Evolutionary conservation across 2,797 vertebrate genomes (phyloP).

Genomic region (Syngnathus acus): DNA sequence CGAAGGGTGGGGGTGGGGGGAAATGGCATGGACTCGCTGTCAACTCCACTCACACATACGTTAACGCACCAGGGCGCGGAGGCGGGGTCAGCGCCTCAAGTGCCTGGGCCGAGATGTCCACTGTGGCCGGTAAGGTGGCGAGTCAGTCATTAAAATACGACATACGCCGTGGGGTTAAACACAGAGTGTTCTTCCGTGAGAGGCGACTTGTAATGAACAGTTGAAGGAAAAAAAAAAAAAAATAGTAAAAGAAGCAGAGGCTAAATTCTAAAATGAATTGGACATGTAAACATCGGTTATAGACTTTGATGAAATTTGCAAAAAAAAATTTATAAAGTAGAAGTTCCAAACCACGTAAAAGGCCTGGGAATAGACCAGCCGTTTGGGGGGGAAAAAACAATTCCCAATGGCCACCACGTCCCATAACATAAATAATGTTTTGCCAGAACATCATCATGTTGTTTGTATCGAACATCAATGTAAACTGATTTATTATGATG

Average conservation of each 20-base stretch:
- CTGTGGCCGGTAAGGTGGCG: constrained; percentile 55
- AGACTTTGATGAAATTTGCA: too few species aligned
- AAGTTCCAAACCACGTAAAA: too few species aligned
- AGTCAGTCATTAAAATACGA: constrained; percentile 54
- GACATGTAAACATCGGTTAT: too few species aligned
- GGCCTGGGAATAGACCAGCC: too few species aligned
- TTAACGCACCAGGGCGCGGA: constrained; percentile 50
- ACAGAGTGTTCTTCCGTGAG: constrained; percentile 37
- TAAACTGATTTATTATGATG: neutral
- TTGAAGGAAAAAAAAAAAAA: constrained; percentile 8
- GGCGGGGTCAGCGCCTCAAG: constrained; percentile 54
- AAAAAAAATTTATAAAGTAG: too few species aligned
- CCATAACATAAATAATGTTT: too few species aligned
- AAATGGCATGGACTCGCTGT: constrained; percentile 58
- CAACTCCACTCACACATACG: constrained; percentile 63
- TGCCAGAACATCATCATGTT: too few species aligned
- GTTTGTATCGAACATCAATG: too few species aligned
- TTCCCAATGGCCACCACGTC: too few species aligned
- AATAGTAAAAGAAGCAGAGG: neutral
- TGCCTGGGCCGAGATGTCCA: constrained; percentile 65
- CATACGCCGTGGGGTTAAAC: constrained; percentile 57
- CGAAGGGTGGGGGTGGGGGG: constrained; percentile 52
- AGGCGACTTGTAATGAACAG: constrained; percentile 23
- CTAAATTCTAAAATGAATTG: too few species aligned
- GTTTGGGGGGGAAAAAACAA: too few species aligned